phyloP scores from a whole-genome alignment of 2,113 vertebrate species.

The Nibea coibor region DNA sequence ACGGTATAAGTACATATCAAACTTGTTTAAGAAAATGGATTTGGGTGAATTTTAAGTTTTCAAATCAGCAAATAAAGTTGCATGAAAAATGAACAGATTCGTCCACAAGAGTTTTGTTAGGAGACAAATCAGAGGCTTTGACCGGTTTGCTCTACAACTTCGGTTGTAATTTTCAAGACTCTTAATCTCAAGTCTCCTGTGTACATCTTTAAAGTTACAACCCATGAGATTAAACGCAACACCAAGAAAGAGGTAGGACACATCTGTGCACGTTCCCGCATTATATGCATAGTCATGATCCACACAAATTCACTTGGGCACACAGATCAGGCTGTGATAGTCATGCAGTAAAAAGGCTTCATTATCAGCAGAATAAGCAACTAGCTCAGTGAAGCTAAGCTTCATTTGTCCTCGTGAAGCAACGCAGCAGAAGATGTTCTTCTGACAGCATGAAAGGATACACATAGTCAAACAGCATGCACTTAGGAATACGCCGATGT shows the following conservation, averaged over 20 bases:
- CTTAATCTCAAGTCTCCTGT: constrained; percentile 33
- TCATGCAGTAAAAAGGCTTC: constrained; percentile 15
- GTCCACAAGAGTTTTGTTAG: constrained; percentile 6
- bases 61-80: background rate
- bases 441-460: constrained; percentile 34
- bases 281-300: constrained; percentile 31
- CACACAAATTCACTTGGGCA: constrained; percentile 22
- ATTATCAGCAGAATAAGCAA: constrained; percentile 41
- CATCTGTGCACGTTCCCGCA: background rate
- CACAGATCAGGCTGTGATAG: constrained; percentile 34
- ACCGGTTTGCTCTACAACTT: constrained; percentile 43
- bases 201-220: constrained; percentile 45
- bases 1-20: background rate
- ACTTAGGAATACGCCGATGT: background rate
- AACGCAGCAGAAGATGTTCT: constrained; percentile 30
- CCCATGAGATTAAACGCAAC: constrained; percentile 49
- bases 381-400: constrained; percentile 42
- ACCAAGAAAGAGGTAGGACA: constrained; percentile 14
- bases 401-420: constrained; percentile 46
- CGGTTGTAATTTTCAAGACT: constrained; percentile 44
- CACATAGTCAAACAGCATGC: constrained; percentile 19
- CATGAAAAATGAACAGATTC: background rate
- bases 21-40: background rate
- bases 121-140: constrained; percentile 36
- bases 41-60: background rate